Evolutionary conservation across 2,888 invertebrate species (phyloP).

Genomic region (Desoria tigrina): DNA sequence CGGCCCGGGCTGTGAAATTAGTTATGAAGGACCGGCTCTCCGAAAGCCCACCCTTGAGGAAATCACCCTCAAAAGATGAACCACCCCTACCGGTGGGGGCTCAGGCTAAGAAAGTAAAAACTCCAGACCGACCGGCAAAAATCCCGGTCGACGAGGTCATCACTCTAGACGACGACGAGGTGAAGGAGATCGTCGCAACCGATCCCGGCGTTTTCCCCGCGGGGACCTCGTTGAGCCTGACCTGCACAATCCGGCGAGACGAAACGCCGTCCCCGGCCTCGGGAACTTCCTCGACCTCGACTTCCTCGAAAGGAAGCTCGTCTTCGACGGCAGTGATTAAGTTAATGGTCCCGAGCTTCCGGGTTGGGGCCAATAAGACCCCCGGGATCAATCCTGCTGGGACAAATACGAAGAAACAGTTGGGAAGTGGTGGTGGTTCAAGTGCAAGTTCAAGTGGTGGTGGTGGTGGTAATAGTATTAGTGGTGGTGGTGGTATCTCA

Average conservation of each 20-base stretch:
- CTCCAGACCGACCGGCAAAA: not conserved
- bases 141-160: no score
- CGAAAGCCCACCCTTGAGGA: not conserved
- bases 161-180: not conserved
- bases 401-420: not conserved
- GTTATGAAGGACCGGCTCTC: slow-evolving; percentile 36
- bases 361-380: slow-evolving; percentile 15
- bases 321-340: slow-evolving; percentile 36
- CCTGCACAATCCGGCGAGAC: not conserved
- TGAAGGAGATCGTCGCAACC: not conserved
- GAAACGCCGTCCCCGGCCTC: not conserved
- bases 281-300: slow-evolving; percentile 6
- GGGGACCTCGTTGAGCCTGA: not conserved
- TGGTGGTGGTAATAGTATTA: slow-evolving; percentile 16
- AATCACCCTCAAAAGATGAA: not conserved
- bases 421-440: slow-evolving; percentile 4
- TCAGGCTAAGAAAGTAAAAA: not conserved
- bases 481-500: slow-evolving; percentile 20
- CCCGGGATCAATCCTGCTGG: not conserved
- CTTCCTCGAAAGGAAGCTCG: not conserved
- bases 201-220: not conserved
- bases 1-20: slow-evolving; percentile 36
- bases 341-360: slow-evolving; percentile 40
- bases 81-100: not conserved
- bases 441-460: not conserved